These are phyloP conservation scores for Drosophila paulistorum DNA, from an alignment of 1,140 invertebrate genomes.

Conservation along the genomic window DNA sequence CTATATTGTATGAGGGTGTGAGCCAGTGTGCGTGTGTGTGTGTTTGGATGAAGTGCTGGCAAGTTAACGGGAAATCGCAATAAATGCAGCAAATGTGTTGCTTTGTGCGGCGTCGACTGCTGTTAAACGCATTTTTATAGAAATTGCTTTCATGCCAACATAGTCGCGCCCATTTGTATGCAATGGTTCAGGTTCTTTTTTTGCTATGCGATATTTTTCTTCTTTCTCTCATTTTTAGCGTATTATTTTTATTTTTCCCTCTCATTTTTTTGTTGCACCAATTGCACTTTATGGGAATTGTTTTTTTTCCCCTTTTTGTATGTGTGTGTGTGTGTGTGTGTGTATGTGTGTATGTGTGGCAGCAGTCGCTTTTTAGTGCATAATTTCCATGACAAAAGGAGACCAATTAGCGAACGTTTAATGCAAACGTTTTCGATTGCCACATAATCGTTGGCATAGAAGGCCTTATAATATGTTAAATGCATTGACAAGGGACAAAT, in stretches of 20 bases:
- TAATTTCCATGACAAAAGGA: conserved; percentile 74
- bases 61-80: conserved; percentile 79
- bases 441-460: conserved; percentile 58
- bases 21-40: conserved; percentile 9
- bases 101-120: conserved; percentile 62
- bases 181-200: conserved; percentile 21
- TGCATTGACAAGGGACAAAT: conserved; percentile 35
- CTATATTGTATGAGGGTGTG: conserved; percentile 20
- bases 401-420: conserved; percentile 73
- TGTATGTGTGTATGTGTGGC: conserved; percentile 6
- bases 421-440: conserved; percentile 68
- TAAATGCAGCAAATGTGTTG: conserved; percentile 81
- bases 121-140: conserved; percentile 79
- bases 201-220: conserved; percentile 17
- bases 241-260: conserved; percentile 16
- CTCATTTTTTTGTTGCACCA: conserved; percentile 39
- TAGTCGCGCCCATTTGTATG: conserved; percentile 67
- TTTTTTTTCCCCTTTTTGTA: conserved; percentile 31
- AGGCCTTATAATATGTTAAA: conserved; percentile 59
- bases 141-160: conserved; percentile 69
- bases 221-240: conserved; percentile 13
- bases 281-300: conserved; percentile 63
- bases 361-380: conserved; percentile 45
- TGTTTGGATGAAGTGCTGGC: conserved; percentile 39
- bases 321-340: background rate